Base-by-base conservation (phyloP, 53 echinoderm and acorn worm genomes). In the Stichopus horrens region DNA sequence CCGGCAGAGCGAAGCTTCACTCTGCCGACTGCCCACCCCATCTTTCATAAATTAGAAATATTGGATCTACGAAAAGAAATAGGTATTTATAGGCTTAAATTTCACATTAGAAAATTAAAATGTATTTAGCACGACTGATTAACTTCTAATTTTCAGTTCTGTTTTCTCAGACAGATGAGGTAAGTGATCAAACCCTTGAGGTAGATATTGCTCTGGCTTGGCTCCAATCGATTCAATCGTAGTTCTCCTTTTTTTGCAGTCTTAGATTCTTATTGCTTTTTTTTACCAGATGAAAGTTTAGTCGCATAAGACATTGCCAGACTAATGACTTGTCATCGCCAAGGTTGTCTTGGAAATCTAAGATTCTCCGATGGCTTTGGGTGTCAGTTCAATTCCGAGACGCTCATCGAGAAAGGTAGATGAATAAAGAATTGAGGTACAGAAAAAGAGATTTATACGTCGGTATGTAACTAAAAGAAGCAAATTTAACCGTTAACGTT, bases 141-240 rank as follows among this genome's bases (percentile, higher is more conserved):
- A 78, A 37, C 78, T 53, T 78, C 53, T 78, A 78, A 78, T 78
- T 78, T 78, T 53, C 55, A 52, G 11, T 5, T n/a, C 51, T 51
- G 55, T 53, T 78, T 78, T 78, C 78, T n/a, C 55, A 78, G 78
- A 78, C 13, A 78, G 78, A 53, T 78, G 78, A 54, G 55, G 78
- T 54, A 78, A 78, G n/a, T 63, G 63, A 78, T 78, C 52, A 54
- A n/a, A 52, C 78, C 78, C 78, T 18, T 37, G 14, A 78, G 78
- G 78, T 54, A 54, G n/a, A 53, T 53, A 78, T 78, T 78, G 52
- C 23, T 75, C 75, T 75, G 52, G 78, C 78, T 53, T 52, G 18
- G 53, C 78, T 78, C 78, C 8, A 78, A 10, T 78, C 53, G 23
- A 78, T 52, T 78, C 78, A 54, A 52, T 78, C 78, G 11, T 63